Base-by-base conservation (phyloP, 2,113 vertebrate genomes). In the Passer domesticus region DNA sequence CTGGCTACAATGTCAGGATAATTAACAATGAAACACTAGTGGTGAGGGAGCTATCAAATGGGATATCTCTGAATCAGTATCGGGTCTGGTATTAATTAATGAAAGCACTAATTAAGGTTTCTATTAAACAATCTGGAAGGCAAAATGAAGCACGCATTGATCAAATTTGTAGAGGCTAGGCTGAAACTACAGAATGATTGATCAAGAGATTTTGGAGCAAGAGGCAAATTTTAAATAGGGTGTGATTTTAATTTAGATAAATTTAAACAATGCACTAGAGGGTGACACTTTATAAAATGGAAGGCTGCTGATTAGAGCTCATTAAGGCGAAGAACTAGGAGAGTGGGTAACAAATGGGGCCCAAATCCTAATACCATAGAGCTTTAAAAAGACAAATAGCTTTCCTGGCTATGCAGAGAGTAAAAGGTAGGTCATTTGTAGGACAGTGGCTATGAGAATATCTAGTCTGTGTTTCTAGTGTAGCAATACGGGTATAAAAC, bases 231-330 rank as follows among this genome's bases (percentile, higher is more conserved):
- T 95, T 89, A 94, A 96, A 89, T 52, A 92, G 92, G n/a, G 44
- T 81, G 49, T 96, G 95, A 97, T 97, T 96, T 96, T 96, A 96
- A 96, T 96, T 97, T 95, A 97, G 96, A 96, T 97, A 95, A 91
- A 91, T 82, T 70, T 90, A 84, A 94, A 87, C 79, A 90, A 60
- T 75, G 77, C 64, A 56, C 67, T 46, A 23, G 78, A 92, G 92
- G 49, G 80, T 91, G 79, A 70, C 62, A 63, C 69, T 88, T 60
- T 9, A 41, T 67, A 49, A 86, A 90, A 86, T 59, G 73, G 72
- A 74, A 96, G 27, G 44, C 79, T 93, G 67, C 85, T 68, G 87
- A 93, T 83, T 77, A 78, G 68, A 86, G 50, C 70, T 58, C 9
- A 8, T 72, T 90, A 83, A 83, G 0, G 0, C 4, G 3, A 58